A percentile compares a stretch with the other conserved stretches of the same genome.
These are phyloP conservation scores for Nebria brevicollis DNA, from an alignment of 2,888 invertebrate species.

Conservation along the genomic window DNA sequence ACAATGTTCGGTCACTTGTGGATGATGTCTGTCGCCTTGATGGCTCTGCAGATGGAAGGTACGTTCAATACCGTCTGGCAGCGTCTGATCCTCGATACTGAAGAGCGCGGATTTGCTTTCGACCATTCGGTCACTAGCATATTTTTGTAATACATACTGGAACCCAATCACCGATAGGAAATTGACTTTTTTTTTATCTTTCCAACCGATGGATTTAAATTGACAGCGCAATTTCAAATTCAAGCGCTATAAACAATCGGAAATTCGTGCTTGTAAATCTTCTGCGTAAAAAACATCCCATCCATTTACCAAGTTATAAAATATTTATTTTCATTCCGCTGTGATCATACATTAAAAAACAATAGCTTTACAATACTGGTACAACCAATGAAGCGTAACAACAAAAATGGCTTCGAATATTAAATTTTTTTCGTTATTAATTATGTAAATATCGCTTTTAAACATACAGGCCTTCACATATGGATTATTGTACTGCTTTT, in stretches of 20 bases:
- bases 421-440: background rate
- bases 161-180: background rate
- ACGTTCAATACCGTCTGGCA: background rate
- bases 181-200: background rate
- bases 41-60: slow-evolving; percentile 28
- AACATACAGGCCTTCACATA: too few relatives aligned
- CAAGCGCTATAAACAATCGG: background rate
- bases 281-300: background rate
- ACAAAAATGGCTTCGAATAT: background rate
- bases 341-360: background rate
- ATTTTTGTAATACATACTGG: background rate
- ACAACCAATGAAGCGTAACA: background rate
- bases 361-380: background rate
- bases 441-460: background rate
- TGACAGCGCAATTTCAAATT: background rate
- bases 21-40: slow-evolving; percentile 21
- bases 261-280: background rate
- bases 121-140: background rate
- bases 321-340: background rate
- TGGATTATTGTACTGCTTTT: too few relatives aligned
- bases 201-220: background rate
- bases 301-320: background rate
- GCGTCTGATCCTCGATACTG: too few relatives aligned
- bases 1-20: slow-evolving; percentile 25
- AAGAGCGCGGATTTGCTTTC: background rate